These are phyloP conservation scores for Falco biarmicus DNA, from an alignment of 2,797 vertebrate species.

Conservation along the genomic window DNA sequence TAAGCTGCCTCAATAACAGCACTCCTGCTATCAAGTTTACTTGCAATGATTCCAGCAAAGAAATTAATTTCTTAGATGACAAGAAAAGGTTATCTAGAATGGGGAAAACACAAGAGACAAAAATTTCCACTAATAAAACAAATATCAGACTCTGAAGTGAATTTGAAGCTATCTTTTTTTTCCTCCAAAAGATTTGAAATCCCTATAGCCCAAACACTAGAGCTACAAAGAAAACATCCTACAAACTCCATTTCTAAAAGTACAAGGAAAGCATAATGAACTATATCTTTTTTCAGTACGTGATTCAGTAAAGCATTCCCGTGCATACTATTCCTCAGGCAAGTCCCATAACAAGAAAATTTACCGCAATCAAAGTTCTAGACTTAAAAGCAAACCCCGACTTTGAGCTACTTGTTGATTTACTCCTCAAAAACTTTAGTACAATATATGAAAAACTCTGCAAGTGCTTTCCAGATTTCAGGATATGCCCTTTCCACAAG, in stretches of 20 bases:
- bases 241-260: slow-evolving; percentile 34
- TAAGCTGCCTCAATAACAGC: slow-evolving; percentile 79
- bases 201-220: slow-evolving; percentile 29
- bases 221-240: slow-evolving; percentile 43
- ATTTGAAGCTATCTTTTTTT: slow-evolving; percentile 63
- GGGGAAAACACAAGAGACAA: slow-evolving; percentile 76
- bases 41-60: slow-evolving; percentile 79
- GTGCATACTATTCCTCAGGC: not conserved
- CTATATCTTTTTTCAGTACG: slow-evolving; percentile 15
- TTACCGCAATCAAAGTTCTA: not conserved
- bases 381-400: not conserved
- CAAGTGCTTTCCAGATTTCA: not conserved
- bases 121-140: slow-evolving; percentile 80
- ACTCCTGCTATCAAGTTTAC: slow-evolving; percentile 78
- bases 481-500: not conserved
- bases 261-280: slow-evolving; percentile 5
- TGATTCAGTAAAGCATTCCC: not conserved
- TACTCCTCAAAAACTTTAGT: not conserved
- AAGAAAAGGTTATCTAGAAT: slow-evolving; percentile 77
- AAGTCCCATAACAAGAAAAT: slow-evolving; percentile 10
- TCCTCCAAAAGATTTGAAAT: slow-evolving; percentile 45
- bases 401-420: not conserved
- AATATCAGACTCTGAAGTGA: slow-evolving; percentile 69
- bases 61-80: slow-evolving; percentile 81
- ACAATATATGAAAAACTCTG: not conserved